Conservation (phyloP, 2,797 vertebrate species). For the Pogonophryne albipinna region DNA sequence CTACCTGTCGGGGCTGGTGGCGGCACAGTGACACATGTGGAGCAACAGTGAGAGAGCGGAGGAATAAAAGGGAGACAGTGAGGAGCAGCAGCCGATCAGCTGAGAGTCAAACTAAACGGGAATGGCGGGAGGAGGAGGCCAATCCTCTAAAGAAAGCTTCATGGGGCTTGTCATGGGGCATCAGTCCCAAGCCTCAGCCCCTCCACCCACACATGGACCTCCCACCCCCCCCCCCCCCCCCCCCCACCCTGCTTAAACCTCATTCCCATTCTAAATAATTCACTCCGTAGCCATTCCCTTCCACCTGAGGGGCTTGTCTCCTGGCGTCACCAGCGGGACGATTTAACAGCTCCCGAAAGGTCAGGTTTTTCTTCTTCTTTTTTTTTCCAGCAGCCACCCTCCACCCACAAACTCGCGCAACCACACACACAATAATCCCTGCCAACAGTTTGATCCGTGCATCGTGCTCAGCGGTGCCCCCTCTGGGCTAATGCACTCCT, state of each 20-base stretch:
- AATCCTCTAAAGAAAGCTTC: slow-evolving; percentile 68
- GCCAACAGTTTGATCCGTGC: slow-evolving; percentile 70
- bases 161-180: slow-evolving; percentile 80
- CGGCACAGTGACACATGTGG: slow-evolving; percentile 54
- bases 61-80: slow-evolving; percentile 27
- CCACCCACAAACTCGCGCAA: slow-evolving; percentile 35
- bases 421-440: slow-evolving; percentile 50
- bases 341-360: slow-evolving; percentile 89
- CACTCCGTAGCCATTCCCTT: slow-evolving; percentile 86
- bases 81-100: slow-evolving; percentile 43
- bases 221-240: background rate
- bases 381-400: slow-evolving; percentile 44
- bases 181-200: slow-evolving; percentile 72
- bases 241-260: slow-evolving; percentile 47
- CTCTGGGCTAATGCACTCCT: slow-evolving; percentile 78
- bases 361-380: slow-evolving; percentile 78
- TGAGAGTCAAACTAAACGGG: slow-evolving; percentile 55
- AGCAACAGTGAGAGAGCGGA: slow-evolving; percentile 57
- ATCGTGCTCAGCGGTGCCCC: slow-evolving; percentile 50
- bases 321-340: slow-evolving; percentile 88
- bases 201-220: slow-evolving; percentile 53
- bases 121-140: slow-evolving; percentile 49
- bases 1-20: slow-evolving; percentile 36
- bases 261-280: slow-evolving; percentile 88
- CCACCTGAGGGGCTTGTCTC: slow-evolving; percentile 90